These are phyloP conservation scores for Anhinga anhinga DNA, from an alignment of 2,113 vertebrate genomes.

Conservation along the genomic window DNA sequence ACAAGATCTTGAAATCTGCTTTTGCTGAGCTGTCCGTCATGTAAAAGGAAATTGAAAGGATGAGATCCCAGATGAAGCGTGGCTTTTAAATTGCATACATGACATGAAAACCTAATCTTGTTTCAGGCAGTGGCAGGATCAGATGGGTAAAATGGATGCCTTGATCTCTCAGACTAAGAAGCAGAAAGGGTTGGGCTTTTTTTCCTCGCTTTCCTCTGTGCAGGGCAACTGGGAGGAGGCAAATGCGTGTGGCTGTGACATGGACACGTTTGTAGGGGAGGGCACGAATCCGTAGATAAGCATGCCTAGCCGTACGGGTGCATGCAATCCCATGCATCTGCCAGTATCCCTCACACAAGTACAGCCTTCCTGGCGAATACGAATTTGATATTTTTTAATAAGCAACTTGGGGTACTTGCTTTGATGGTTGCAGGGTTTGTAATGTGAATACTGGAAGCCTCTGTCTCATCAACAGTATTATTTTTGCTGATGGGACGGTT, in stretches of 20 bases:
- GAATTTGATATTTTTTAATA: not conserved
- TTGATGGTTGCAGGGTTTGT: not conserved
- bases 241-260: not conserved
- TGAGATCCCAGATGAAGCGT: not conserved
- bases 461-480: not conserved
- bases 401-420: not conserved
- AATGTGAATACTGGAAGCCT: not conserved
- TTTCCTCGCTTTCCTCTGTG: not conserved
- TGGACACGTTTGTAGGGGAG: rapidly evolving
- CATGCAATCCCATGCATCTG: rapidly evolving
- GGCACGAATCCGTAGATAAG: rapidly evolving
- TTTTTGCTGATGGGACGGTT: not conserved
- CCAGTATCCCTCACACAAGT: rapidly evolving
- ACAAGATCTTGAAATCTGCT: not conserved
- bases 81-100: constrained; percentile 6
- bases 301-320: rapidly evolving
- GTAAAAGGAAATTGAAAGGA: constrained; percentile 2
- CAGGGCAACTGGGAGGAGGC: not conserved
- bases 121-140: constrained; percentile 1
- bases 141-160: not conserved
- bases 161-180: not conserved
- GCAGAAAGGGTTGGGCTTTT: not conserved
- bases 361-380: not conserved
- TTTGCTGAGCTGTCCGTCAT: not conserved
- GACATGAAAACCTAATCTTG: not conserved